Evolutionary conservation across 2,888 invertebrate genomes (phyloP), one percentile per base, ranked within the genome.

Genomic region (Reticulitermes lucifugus): DNA sequence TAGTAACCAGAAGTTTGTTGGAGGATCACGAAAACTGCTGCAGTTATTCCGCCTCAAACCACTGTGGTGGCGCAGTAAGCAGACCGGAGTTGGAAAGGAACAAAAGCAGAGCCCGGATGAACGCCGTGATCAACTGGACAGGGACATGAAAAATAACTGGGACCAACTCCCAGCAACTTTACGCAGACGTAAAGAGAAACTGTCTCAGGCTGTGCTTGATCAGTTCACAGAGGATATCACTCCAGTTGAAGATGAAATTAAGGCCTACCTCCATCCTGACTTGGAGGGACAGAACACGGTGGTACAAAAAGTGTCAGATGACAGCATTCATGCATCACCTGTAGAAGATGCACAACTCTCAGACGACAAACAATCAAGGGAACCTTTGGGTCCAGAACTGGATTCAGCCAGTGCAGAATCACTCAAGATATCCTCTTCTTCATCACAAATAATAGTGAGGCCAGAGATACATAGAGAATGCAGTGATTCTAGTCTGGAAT

Each of bases 91-190:
- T 41, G 18, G 14, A 2, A 70, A 70, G 22, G 59, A 81, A 25
- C 60, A 80, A 9, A 81, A 81, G 12, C 35, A 77, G 4, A 83
- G 84, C 73, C 83, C 87, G 18, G 87, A 87, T 21, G 87, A 87
- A 35, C 71, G 87, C 3, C 79, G 87, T 29, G 86, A 86, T 18
- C 86, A 86, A 14, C 83, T 87, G 51, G 87, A 87, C 65, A 84
- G 85, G 75, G 87, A 87, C 75, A 88, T 87, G 87, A 84, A 86
- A 77, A 86, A 81, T 75, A 87, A 90, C 85, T 91, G 91, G 91
- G 90, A 90, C 21, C 91, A 91, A 71, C 86, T 91, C 82, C 91
- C 91, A 12, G 90, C 89, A 70, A 91, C 91, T 0, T 85, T 91
- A 83, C 88, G 91, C 59, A 89, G 90, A 83, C 75, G 85, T 41